Percentiles rank a stretch among this genome's conserved stretches.
Evolutionary conservation across 2,888 invertebrate genomes (phyloP).

Genomic region (Leucania comma): DNA sequence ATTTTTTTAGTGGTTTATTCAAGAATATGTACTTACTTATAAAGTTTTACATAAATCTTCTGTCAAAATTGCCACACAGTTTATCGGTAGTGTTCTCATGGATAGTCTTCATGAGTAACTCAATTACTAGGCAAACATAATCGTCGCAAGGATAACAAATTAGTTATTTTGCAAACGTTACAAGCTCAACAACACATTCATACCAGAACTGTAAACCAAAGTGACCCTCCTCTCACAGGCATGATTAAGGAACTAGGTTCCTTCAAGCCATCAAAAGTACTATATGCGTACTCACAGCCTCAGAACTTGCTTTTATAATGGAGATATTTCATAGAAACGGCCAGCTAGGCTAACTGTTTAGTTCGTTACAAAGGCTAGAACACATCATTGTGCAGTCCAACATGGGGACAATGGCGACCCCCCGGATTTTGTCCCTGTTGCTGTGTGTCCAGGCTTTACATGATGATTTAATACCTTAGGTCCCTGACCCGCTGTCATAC

Average conservation of each 20-base stretch:
- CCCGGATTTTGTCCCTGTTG: conserved; percentile 49
- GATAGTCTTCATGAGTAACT: no score
- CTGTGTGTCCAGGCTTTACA: conserved; percentile 28
- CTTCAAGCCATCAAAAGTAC: conserved; percentile 8
- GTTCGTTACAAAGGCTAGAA: conserved; percentile 31
- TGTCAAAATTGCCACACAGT: no score
- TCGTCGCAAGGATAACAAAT: no score
- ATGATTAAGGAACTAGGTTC: conserved; percentile 5
- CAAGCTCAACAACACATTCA: neutral
- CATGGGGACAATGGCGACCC: conserved; percentile 49
- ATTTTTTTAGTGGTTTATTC: no score
- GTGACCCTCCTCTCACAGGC: neutral
- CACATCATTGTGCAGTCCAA: conserved; percentile 54
- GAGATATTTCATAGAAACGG: conserved; percentile 50
- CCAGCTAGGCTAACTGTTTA: conserved; percentile 37
- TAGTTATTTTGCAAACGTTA: neutral
- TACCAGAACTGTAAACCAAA: neutral
- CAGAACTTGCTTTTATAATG: conserved; percentile 43
- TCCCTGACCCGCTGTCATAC: conserved; percentile 36
- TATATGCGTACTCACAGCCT: conserved; percentile 25
- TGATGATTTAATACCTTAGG: conserved; percentile 40
- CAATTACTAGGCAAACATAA: no score
- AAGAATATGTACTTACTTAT: no score
- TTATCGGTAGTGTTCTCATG: no score
- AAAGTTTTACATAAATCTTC: no score